Evolutionary conservation across 2,888 invertebrate species (phyloP).

Genomic region (Luperina testacea): DNA sequence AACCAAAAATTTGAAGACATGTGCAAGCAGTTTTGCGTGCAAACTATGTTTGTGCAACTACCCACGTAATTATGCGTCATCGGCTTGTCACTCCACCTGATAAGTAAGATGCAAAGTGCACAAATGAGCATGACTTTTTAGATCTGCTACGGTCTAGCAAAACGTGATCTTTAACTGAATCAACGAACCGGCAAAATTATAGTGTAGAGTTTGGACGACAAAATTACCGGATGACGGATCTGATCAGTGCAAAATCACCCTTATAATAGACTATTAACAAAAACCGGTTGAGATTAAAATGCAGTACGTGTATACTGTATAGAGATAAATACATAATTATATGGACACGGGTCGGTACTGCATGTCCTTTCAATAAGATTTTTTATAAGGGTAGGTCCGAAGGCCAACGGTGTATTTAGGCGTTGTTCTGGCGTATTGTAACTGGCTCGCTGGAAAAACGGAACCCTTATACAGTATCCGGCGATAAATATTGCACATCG

Average conservation of each 20-base stretch:
- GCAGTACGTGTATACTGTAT: not conserved
- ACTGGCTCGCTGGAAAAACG: too few species aligned
- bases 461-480: too few species aligned
- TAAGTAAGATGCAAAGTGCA: not conserved
- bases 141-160: not conserved
- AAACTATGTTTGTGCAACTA: not conserved
- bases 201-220: not conserved
- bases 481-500: too few species aligned
- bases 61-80: not conserved
- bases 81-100: too few species aligned
- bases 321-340: constrained; percentile 29
- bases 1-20: not conserved
- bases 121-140: not conserved
- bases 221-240: not conserved
- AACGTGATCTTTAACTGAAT: not conserved
- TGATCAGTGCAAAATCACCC: constrained; percentile 16
- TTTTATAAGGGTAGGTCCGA: constrained; percentile 8
- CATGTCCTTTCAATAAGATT: not conserved
- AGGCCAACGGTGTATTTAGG: not conserved
- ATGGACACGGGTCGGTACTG: constrained; percentile 11
- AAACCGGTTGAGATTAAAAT: constrained; percentile 22
- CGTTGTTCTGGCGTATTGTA: not conserved
- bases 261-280: constrained; percentile 12
- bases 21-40: not conserved
- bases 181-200: not conserved